These are phyloP conservation scores for Nycteola revayana DNA, from an alignment of 2,888 invertebrate genomes.

Conservation along the genomic window DNA sequence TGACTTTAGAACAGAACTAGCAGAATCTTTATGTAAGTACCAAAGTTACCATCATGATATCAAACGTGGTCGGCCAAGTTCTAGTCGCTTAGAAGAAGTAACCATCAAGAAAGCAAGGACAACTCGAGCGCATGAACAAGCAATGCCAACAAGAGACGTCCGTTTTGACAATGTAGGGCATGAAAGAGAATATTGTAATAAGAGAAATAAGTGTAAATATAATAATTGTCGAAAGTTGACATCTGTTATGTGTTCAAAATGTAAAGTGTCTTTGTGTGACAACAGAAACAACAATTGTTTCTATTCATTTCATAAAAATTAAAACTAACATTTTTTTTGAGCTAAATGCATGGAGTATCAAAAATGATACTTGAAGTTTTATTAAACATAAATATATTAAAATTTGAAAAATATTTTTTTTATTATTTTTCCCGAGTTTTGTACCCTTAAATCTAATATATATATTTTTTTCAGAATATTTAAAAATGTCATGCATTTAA, in stretches of 20 bases:
- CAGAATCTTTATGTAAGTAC: slow-evolving; percentile 37
- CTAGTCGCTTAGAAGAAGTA: slow-evolving; percentile 35
- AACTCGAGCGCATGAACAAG: slow-evolving; percentile 36
- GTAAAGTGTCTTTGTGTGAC: slow-evolving; percentile 40
- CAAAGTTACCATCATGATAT: slow-evolving; percentile 38
- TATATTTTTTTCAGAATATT: too few relatives aligned
- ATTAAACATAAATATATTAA: too few relatives aligned
- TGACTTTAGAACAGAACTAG: slow-evolving; percentile 39
- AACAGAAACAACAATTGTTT: slow-evolving; percentile 41
- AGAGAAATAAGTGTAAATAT: slow-evolving; percentile 26
- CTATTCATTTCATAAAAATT: slow-evolving; percentile 35
- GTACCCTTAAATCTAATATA: too few relatives aligned
- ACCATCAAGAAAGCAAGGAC: slow-evolving; percentile 38
- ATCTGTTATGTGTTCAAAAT: slow-evolving; percentile 40
- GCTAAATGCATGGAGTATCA: slow-evolving; percentile 34
- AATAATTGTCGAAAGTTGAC: slow-evolving; percentile 37
- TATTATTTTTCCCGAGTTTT: too few relatives aligned
- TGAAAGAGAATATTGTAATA: slow-evolving; percentile 29
- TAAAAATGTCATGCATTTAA: too few relatives aligned
- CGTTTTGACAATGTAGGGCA: slow-evolving; percentile 27
- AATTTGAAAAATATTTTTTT: too few relatives aligned
- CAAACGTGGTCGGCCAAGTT: slow-evolving; percentile 39
- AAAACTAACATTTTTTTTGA: too few relatives aligned
- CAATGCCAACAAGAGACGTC: slow-evolving; percentile 30
- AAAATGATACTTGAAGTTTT: slow-evolving; percentile 14